phyloP scores from a whole-genome alignment of 2,888 invertebrate genomes.

The Nomada flava region DNA sequence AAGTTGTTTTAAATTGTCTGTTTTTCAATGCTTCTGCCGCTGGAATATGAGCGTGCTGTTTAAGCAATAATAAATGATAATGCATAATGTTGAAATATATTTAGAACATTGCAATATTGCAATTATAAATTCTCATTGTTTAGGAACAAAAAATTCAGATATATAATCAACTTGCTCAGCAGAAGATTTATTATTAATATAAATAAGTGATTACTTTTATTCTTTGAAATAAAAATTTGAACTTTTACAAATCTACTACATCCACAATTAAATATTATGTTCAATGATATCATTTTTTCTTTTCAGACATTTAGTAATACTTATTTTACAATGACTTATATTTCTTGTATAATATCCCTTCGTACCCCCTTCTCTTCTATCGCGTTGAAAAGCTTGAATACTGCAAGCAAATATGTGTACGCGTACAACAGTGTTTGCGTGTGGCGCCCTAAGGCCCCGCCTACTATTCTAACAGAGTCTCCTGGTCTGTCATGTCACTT shows the following conservation, averaged over 20 bases:
- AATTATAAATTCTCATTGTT: neutral
- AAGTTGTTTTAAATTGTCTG: slow-evolving; percentile 14
- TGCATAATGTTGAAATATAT: neutral
- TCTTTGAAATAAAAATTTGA: neutral
- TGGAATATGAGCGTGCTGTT: neutral
- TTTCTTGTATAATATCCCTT: neutral
- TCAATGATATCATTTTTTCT: no score
- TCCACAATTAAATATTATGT: neutral
- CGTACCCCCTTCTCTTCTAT: neutral
- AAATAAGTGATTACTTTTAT: neutral
- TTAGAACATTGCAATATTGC: neutral
- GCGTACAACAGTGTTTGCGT: slow-evolving; percentile 40
- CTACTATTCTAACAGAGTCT: slow-evolving; percentile 54
- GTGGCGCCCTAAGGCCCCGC: slow-evolving; percentile 63
- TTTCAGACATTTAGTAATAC: neutral
- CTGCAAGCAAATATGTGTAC: slow-evolving; percentile 22
- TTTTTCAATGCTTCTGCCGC: neutral
- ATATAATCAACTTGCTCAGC: neutral
- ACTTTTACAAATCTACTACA: neutral
- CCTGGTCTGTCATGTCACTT: slow-evolving; percentile 56
- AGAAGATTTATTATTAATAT: no score
- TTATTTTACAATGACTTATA: neutral
- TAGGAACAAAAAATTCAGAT: neutral
- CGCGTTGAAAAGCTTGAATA: slow-evolving; percentile 9
- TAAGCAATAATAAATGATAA: neutral